These are phyloP conservation scores for Craterocephalus amniculus DNA, from an alignment of 2,797 vertebrate species.

Conservation along the genomic window DNA sequence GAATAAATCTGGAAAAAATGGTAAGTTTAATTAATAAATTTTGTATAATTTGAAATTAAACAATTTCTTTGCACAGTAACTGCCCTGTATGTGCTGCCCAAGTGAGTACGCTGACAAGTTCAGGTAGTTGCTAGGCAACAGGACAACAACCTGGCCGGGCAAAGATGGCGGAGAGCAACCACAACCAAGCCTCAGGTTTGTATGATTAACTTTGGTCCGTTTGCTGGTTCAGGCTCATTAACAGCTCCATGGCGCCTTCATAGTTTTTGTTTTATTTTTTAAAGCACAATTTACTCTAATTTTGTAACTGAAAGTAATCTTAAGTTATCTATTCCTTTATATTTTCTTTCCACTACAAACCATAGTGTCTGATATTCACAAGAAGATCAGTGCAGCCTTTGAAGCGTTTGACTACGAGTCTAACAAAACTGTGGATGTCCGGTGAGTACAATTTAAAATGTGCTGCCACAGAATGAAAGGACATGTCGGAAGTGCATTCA, in stretches of 20 bases:
- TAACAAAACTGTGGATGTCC: constrained; percentile 90
- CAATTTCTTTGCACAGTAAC: no score
- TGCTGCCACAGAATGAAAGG: neutral
- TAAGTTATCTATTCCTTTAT: neutral
- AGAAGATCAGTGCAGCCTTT: constrained; percentile 89
- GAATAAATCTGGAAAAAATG: no score
- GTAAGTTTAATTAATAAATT: no score
- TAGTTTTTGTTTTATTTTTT: neutral
- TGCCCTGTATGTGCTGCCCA: no score
- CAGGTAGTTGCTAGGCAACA: constrained; percentile 70
- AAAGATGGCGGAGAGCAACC: constrained; percentile 65
- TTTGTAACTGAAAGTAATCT: neutral
- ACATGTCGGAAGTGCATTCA: no score
- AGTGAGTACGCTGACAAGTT: neutral
- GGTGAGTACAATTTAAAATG: constrained; percentile 78
- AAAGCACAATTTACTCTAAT: neutral
- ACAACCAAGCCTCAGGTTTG: constrained; percentile 65
- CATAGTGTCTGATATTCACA: constrained; percentile 78
- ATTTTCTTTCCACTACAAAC: constrained; percentile 76
- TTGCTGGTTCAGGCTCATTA: neutral
- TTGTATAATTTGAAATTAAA: no score
- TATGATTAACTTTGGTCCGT: neutral
- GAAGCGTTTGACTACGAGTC: constrained; percentile 89
- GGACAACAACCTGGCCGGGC: constrained; percentile 8
- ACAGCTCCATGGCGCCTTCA: neutral